Evolutionary conservation across 2,113 vertebrate species (phyloP).

Genomic region (Papio anubis): DNA sequence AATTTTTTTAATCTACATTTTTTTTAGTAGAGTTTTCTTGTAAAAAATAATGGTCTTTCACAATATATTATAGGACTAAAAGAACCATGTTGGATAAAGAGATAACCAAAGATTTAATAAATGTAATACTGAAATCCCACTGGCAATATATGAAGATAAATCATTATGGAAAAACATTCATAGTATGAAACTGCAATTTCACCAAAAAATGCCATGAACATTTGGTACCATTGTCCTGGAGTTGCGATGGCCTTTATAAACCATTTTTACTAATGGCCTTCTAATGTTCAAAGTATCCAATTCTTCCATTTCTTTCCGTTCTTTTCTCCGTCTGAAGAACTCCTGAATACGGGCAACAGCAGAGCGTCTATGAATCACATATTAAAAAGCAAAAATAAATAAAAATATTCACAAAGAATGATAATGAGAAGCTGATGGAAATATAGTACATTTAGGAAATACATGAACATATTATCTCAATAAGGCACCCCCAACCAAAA

Average conservation of each 20-base stretch:
- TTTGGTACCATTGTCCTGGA: constrained; percentile 96
- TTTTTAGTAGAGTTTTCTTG: not conserved
- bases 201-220: not conserved
- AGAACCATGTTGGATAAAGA: not conserved
- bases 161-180: not conserved
- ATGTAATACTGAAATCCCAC: not conserved
- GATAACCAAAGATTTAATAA: not conserved
- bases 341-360: constrained; percentile 98
- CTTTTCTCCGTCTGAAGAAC: constrained; percentile 96
- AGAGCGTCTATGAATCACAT: constrained; percentile 87
- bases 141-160: not conserved
- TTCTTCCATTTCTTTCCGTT: constrained; percentile 97
- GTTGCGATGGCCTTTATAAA: constrained; percentile 98
- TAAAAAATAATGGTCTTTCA: not conserved
- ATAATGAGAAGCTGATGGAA: not conserved
- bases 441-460: not conserved
- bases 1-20: not conserved
- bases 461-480: constrained; percentile 60
- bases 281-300: constrained; percentile 95
- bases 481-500: constrained; percentile 60
- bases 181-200: not conserved
- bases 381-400: constrained; percentile 69
- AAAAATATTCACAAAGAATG: not conserved
- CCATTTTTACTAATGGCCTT: constrained; percentile 95
- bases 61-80: not conserved